Evolutionary conservation across 2,113 vertebrate genomes (phyloP).

Genomic region (Ophiodon elongatus): DNA sequence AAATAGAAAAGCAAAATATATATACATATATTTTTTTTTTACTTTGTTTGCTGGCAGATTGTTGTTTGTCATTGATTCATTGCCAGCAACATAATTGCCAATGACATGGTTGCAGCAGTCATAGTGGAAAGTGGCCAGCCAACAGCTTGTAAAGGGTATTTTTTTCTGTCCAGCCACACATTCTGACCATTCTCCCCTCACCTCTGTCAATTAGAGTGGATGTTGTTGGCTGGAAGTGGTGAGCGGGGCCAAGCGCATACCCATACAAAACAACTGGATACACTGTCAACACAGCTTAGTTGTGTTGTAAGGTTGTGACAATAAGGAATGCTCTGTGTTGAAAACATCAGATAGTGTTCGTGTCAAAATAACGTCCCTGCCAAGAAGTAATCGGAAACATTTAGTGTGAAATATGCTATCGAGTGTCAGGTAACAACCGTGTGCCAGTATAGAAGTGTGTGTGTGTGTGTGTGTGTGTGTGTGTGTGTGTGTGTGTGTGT

Average conservation of each 20-base stretch:
- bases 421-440: slow-evolving; percentile 2
- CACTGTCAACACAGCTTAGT: slow-evolving; percentile 22
- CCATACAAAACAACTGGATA: slow-evolving; percentile 2
- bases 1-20: neutral
- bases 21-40: neutral
- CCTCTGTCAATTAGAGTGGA: slow-evolving; percentile 37
- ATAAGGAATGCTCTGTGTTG: slow-evolving; percentile 36
- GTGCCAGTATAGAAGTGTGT: neutral
- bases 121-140: neutral
- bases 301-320: slow-evolving; percentile 33
- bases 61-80: neutral
- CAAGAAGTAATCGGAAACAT: slow-evolving; percentile 21
- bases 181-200: slow-evolving; percentile 34
- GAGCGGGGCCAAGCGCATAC: slow-evolving; percentile 1
- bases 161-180: slow-evolving; percentile 21
- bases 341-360: neutral
- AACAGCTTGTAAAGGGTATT: slow-evolving; percentile 10
- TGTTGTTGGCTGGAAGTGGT: slow-evolving; percentile 17
- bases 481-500: slow-evolving; percentile 13
- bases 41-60: neutral
- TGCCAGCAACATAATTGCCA: slow-evolving; percentile 5
- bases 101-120: slow-evolving; percentile 1
- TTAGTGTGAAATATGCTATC: slow-evolving; percentile 21
- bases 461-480: neutral
- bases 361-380: slow-evolving; percentile 22